Base-by-base conservation (phyloP, 2,888 invertebrate genomes). In the Tenthredo scrophulariae region DNA sequence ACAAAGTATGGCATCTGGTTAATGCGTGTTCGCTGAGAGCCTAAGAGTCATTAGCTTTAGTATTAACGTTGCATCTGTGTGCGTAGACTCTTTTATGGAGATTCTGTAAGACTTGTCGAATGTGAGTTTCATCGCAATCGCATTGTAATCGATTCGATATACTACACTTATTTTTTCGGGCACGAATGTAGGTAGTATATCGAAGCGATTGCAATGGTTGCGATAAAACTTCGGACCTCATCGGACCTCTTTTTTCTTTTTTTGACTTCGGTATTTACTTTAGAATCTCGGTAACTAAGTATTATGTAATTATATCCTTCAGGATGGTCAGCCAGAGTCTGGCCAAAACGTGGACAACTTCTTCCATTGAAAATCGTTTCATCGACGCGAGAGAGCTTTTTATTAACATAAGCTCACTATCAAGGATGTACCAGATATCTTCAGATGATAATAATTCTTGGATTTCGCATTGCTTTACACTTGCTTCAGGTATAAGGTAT, bases 401-500 rank as follows among this genome's bases (percentile, higher is more conserved):
- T n/a, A 54, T 50, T 18, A 1, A 54, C n/a, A 6, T n/a, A 18
- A 5, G 5, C 18, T 50, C 50, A 5, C n/a, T 54, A n/a, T 54
- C n/a, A 5, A 54, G n/a, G 3, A 46, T 46, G 13, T 46, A 46
- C 46, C 15, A 7, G 62, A 26, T 62, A 62, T 29, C 62, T 13
- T 26, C 3, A 13, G 26, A 62, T 62, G 62, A 62, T 62, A 62
- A 62, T 62, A 26, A 62, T 29, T 62, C 62, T 22, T 13, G 62
- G 26, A 13, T 62, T 62, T 62, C 5, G 26, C 26, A 3, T 62
- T 13, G 15, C 33, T 67, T 62, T 22, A 18, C 67, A 67, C 67
- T 67, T 67, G 67, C 67, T 67, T 6, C 72, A 74, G 72, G 72
- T 74, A 74, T 74, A 74, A 43, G 62, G 22, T 58, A 43, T 58